Conservation (phyloP, 2,888 invertebrate species). For the Cantharis flavilabris region DNA sequence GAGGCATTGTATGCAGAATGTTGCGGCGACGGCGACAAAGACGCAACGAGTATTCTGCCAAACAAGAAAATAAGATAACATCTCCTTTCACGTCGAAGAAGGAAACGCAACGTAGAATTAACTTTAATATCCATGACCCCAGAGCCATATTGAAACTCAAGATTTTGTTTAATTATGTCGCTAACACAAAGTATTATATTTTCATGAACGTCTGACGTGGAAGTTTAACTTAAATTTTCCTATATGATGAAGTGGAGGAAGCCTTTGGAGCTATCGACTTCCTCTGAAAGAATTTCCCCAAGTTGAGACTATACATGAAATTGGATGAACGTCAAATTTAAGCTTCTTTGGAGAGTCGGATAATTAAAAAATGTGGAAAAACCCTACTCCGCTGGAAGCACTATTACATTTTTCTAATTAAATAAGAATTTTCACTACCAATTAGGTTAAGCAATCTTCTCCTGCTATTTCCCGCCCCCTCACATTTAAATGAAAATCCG, state of each 20-base stretch:
- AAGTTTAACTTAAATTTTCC: not conserved
- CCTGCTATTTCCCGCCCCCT: not conserved
- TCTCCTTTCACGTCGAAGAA: conserved; percentile 5
- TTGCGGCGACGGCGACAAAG: conserved; percentile 2
- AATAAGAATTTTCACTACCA: not conserved
- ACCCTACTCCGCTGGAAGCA: not conserved
- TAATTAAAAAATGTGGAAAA: not conserved
- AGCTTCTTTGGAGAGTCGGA: not conserved
- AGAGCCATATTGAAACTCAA: conserved; percentile 14
- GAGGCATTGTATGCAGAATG: conserved; percentile 13
- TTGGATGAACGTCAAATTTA: not conserved
- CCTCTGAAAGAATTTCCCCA: not conserved
- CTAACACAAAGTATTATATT: not conserved
- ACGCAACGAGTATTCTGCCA: conserved; percentile 1
- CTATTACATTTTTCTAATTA: not conserved
- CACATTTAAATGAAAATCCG: not conserved
- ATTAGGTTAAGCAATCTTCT: not conserved
- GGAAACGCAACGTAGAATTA: conserved; percentile 3
- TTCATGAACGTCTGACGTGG: not conserved
- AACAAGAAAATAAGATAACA: conserved; percentile 21
- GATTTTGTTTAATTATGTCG: conserved; percentile 16
- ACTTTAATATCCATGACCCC: conserved; percentile 8
- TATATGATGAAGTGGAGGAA: not conserved
- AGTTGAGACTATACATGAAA: not conserved
- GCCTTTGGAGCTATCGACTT: not conserved